Base-by-base conservation (phyloP, 1,140 invertebrate species). In the Halesus radiatus region DNA sequence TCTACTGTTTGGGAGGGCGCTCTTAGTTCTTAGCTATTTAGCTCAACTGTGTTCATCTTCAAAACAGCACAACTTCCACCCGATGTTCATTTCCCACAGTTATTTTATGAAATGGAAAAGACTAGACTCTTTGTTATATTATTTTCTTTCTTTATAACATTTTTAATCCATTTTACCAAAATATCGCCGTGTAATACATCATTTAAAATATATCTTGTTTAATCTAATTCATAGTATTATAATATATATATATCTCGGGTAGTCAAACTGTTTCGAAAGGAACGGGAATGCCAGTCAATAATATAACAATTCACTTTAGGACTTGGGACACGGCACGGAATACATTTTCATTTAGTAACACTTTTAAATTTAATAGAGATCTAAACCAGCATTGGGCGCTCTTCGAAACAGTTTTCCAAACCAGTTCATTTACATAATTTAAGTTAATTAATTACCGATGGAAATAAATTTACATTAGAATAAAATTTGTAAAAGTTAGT, bases 401-500 rank as follows among this genome's bases (percentile, higher is more conserved):
- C 22, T 77, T 52, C 53, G 20, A 32, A 60, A 50, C 74, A 76
- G 68, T 37, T 70, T 73, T 54, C 26, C 70, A 29, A 23, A 56
- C 23, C 52, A 29, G 54, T 26, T 62, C 22, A 26, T 76, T 76
- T 77, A 78, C 75, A 80, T 78, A 83, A 68, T 76, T 78, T 83
- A 83, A 80, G 81, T 80, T 80, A 54, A 75, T 75, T 83, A 78
- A 80, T 75, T 80, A 78, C 72, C 66, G 58, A 83, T 82, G 52
- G 79, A 83, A 83, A 80, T 83, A 83, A 74, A 75, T 83, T 80
- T 73, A 80, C 76, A 76, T 78, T 80, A 82, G 76, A 83, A 80
- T 83, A 83, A 83, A 83, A 83, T 83, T 83, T 83, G 81, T 83
- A 83, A 83, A 83, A 83, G 80, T 83, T 77, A 83, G 76, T 82